Evolutionary conservation across 2,888 invertebrate genomes (phyloP).

Genomic region (Drosophila kokeensis): DNA sequence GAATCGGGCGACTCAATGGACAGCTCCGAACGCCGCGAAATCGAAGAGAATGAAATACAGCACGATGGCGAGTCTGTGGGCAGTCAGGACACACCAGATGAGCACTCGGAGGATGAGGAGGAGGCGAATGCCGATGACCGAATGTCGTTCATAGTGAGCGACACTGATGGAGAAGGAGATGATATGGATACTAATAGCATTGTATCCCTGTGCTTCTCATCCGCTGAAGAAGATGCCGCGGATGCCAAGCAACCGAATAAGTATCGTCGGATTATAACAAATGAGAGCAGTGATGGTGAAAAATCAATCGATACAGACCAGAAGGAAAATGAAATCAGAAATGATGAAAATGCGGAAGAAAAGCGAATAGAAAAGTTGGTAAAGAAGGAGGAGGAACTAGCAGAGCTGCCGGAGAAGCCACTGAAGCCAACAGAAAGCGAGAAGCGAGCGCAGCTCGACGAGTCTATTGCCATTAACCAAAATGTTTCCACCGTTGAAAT

Average conservation of each 20-base stretch:
- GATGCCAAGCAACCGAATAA: constrained; percentile 16
- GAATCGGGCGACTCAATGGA: constrained; percentile 84
- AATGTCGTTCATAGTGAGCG: constrained; percentile 86
- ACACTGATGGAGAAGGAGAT: constrained; percentile 41
- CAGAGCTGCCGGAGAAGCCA: background rate
- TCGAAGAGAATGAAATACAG: constrained; percentile 86
- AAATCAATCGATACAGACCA: background rate
- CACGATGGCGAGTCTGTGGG: constrained; percentile 86
- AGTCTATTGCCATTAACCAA: constrained; percentile 58
- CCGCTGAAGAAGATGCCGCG: constrained; percentile 28
- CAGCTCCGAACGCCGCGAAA: constrained; percentile 86
- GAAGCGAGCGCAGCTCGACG: constrained; percentile 20
- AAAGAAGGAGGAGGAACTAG: background rate
- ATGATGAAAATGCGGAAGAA: background rate
- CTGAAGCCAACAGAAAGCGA: background rate
- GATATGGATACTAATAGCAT: constrained; percentile 32
- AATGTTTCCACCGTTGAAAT: constrained; percentile 31
- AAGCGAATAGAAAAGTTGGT: background rate
- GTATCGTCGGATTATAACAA: constrained; percentile 53
- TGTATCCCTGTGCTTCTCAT: constrained; percentile 47
- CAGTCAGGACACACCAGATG: constrained; percentile 85
- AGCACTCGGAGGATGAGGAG: constrained; percentile 81
- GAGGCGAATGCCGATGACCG: constrained; percentile 84
- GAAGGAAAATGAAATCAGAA: background rate
- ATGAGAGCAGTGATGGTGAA: constrained; percentile 34